Evolutionary conservation across 1,140 invertebrate genomes (phyloP), one percentile per base, ranked within the genome.

Genomic region (Scaptomyza graminum): DNA sequence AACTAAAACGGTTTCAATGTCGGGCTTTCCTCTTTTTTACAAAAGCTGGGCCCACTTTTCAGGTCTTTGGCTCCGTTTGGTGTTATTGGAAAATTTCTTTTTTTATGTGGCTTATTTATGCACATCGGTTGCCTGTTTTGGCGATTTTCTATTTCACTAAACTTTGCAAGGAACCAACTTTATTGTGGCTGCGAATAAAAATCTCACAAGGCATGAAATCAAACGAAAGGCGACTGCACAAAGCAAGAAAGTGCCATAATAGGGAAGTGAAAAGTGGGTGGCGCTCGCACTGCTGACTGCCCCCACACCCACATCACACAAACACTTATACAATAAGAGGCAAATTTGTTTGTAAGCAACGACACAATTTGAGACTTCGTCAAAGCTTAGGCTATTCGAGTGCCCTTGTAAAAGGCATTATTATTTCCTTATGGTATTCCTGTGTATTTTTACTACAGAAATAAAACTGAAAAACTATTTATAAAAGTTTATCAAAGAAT

Each of bases 81-180:
- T 67, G 51, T 65, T 73, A 87, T 81, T 87, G 82, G 67, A 70
- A 73, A 82, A 88, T 87, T 88, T 54, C 28, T 68, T 60, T 74
- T 87, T 82, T 87, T 76, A 61, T 52, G 73, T 55, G 54, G 41
- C 70, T 75, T 87, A 88, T 88, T 87, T 87, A 88, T 85, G 78
- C 69, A 55, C 68, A 68, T 68, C 56, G 52, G 15, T 55, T 51
- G 60, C 15, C 15, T 67, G 60, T 31, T 72, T 47, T 62, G 50
- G 57, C 52, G 63, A 79, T 83, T 88, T 88, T 88, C 84, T 88
- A 74, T 88, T 88, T 79, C 76, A 83, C 72, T 88, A 68, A 77
- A 88, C 79, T 79, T 73, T 46, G 54, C 41, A 74, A 44, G 60
- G 72, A 79, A 49, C 46, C 79, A 79, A 74, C 64, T 80, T 79